Percentiles rank a stretch among this genome's conserved stretches.
Conservation (phyloP, 2,888 invertebrate species). For the Gerosis bhagava region DNA sequence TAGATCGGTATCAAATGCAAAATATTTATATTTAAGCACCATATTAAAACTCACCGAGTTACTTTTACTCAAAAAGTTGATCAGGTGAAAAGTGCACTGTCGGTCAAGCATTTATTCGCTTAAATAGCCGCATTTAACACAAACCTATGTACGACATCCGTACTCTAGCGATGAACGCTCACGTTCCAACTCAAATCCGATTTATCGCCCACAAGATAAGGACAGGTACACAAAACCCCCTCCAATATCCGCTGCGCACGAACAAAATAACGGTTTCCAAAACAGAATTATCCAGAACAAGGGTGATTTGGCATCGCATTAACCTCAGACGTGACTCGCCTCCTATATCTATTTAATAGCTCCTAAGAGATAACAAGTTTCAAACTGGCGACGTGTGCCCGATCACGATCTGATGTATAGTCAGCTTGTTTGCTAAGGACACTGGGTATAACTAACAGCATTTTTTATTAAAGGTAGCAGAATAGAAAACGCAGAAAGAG, state of each 20-base stretch:
- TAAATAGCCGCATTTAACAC: too few relatives aligned
- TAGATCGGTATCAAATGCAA: too few relatives aligned
- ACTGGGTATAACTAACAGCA: too few relatives aligned
- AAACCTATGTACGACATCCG: too few relatives aligned
- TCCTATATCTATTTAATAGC: slow-evolving; percentile 28
- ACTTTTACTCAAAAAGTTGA: too few relatives aligned
- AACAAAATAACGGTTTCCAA: slow-evolving; percentile 26
- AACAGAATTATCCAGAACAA: slow-evolving; percentile 23
- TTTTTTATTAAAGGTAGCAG: too few relatives aligned
- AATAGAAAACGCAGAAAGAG: too few relatives aligned
- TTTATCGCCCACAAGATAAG: slow-evolving; percentile 17
- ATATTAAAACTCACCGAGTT: too few relatives aligned
- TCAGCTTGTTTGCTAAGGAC: slow-evolving; percentile 3
- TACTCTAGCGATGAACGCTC: not conserved
- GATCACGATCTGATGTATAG: slow-evolving; percentile 17
- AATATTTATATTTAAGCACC: too few relatives aligned
- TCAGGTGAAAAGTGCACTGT: too few relatives aligned
- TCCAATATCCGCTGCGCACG: slow-evolving; percentile 14
- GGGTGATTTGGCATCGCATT: slow-evolving; percentile 25
- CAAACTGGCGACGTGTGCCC: slow-evolving; percentile 27
- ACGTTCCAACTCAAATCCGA: slow-evolving; percentile 3
- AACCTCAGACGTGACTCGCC: slow-evolving; percentile 24
- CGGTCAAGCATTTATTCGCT: too few relatives aligned
- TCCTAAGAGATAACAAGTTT: slow-evolving; percentile 29
- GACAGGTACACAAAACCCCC: not conserved